Evolutionary conservation across 2,797 vertebrate species (phyloP), one percentile per base, ranked within the genome.

Genomic region (Craterocephalus amniculus): DNA sequence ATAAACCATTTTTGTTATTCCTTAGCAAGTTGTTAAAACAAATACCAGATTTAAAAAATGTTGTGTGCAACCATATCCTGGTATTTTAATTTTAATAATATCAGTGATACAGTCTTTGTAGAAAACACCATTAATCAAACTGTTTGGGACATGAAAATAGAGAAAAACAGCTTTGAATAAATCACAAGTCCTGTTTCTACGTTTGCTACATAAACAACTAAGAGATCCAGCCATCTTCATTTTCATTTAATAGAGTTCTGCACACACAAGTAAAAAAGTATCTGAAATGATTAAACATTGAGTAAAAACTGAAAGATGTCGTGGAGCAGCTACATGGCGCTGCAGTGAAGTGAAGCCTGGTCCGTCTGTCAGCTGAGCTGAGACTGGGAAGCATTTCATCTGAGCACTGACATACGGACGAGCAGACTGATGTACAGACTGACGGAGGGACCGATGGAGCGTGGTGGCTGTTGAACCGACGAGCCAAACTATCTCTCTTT

Each of bases 381-480:
- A 36, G 79, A 67, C 63, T 6, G 35, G 58, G 49, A 60, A 63
- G 74, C 59, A 38, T 85, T 83, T 85, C 61, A 70, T 73, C 80
- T 76, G 57, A 18, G 57, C 66, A 36, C 68, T 82, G 85, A 89
- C 85, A 81, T 75, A 86, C 64, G 13, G 84, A 87, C 52, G 29
- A 76, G 59, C 52, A 22, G 89, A 83, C 78, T 64, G 85, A 90
- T 78, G 80, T 79, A 87, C 65, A 43, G 76, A 58, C 43, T 36
- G 86, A 90, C 55, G 76, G 89, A 87, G 71, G 36, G 58, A 63
- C 81, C 74, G 82, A 83, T 78, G 81, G 76, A 81, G 87, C 83
- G 51, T 57, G 79, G 78, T 27, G 67, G 66, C 78, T 83, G 76
- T 36, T 81, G 83, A 88, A 82, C 82, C 86, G 66, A 74, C 64